A percentile compares a stretch with the other conserved stretches of the same genome.
phyloP scores from a whole-genome alignment of 2,797 vertebrate genomes.

The Myotis findleyi region DNA sequence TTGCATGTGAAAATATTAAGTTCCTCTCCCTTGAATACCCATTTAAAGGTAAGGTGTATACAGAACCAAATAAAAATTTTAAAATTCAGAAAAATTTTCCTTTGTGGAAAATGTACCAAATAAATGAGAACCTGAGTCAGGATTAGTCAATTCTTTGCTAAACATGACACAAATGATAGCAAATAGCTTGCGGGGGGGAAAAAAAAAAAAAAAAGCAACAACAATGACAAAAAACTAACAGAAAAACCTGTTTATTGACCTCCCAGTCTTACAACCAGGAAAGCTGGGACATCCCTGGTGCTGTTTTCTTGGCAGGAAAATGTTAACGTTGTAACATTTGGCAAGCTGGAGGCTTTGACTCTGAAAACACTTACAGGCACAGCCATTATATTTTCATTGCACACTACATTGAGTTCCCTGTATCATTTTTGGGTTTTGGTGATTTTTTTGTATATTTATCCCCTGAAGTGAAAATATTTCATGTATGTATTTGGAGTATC shows the following conservation, averaged over 20 bases:
- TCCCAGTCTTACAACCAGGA: not conserved
- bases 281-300: not conserved
- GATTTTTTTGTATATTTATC: not conserved
- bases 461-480: not conserved
- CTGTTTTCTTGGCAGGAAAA: slow-evolving; percentile 56
- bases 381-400: slow-evolving; percentile 14
- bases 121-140: not conserved
- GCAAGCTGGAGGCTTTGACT: slow-evolving; percentile 49
- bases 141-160: not conserved
- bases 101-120: slow-evolving; percentile 46
- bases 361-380: slow-evolving; percentile 34
- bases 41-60: slow-evolving; percentile 32
- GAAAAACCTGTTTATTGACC: slow-evolving; percentile 42
- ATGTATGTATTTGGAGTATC: not conserved
- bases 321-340: slow-evolving; percentile 65
- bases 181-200: not conserved
- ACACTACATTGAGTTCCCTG: not conserved
- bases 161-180: not conserved
- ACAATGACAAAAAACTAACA: not conserved
- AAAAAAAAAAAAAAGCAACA: not conserved
- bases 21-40: not conserved
- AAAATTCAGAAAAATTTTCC: not conserved
- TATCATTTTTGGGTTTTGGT: not conserved
- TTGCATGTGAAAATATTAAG: not conserved
- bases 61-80: not conserved